Percentiles rank a stretch among this genome's conserved stretches.
These are phyloP conservation scores for Rallus limicola DNA, from an alignment of 2,113 vertebrate species.

Conservation along the genomic window DNA sequence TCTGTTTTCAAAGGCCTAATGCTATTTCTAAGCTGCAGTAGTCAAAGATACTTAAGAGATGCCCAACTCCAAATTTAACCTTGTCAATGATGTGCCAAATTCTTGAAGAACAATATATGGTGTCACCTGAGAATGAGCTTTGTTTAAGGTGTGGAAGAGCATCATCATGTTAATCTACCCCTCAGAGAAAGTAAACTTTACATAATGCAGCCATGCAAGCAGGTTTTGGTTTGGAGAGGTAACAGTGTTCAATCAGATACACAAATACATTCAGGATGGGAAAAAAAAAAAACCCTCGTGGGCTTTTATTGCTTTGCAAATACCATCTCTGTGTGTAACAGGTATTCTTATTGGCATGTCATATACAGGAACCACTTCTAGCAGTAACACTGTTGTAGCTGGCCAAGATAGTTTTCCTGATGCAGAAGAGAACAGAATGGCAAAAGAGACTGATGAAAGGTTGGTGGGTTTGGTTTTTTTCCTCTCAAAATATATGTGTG, in stretches of 20 bases:
- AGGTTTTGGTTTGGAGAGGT: background rate
- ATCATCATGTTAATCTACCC: background rate
- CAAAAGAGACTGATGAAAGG: slow-evolving; percentile 92
- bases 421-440: slow-evolving; percentile 85
- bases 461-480: slow-evolving; percentile 52
- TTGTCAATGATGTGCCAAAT: background rate
- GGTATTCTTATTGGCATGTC: background rate
- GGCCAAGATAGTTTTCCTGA: slow-evolving; percentile 92
- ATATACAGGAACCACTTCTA: slow-evolving; percentile 90
- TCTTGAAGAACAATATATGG: background rate
- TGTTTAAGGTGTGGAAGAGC: background rate
- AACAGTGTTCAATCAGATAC: background rate
- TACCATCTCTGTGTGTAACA: background rate
- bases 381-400: slow-evolving; percentile 94
- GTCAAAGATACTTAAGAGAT: background rate
- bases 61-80: background rate
- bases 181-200: background rate
- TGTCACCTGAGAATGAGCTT: background rate
- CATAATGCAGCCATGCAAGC: background rate
- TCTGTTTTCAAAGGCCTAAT: background rate
- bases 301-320: background rate
- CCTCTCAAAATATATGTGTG: background rate
- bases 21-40: background rate
- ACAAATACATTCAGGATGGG: background rate
- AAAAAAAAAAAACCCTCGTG: background rate